A percentile compares a stretch with the other conserved stretches of the same genome.
Conservation (phyloP, 2,113 vertebrate species). For the Solea senegalensis region DNA sequence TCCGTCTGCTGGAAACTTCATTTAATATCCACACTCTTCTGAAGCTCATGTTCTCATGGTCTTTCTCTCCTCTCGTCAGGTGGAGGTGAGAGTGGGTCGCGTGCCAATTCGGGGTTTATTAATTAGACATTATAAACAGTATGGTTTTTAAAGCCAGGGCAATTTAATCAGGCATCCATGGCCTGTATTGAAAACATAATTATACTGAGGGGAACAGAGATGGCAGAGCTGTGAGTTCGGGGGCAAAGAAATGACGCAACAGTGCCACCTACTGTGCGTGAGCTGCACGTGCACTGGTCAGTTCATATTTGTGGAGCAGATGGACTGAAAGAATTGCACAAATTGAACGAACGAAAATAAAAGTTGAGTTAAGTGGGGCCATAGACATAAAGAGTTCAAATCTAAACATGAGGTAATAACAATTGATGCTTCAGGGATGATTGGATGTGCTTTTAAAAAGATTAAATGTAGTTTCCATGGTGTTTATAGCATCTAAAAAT, state of each 20-base stretch:
- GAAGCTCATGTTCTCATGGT: slow-evolving; percentile 10
- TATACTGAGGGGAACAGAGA: slow-evolving; percentile 29
- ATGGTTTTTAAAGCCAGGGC: slow-evolving; percentile 50
- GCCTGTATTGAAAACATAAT: slow-evolving; percentile 64
- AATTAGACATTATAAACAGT: slow-evolving; percentile 55
- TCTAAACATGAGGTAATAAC: too few relatives aligned
- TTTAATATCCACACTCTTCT: slow-evolving; percentile 1
- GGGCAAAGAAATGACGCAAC: slow-evolving; percentile 46
- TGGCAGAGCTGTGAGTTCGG: not conserved
- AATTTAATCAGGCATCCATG: slow-evolving; percentile 64
- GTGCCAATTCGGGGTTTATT: slow-evolving; percentile 51
- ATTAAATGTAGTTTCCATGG: too few relatives aligned
- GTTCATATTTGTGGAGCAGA: not conserved
- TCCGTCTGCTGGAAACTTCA: not conserved
- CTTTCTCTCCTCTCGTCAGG: slow-evolving; percentile 17
- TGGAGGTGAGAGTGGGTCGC: slow-evolving; percentile 33
- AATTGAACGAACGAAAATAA: not conserved
- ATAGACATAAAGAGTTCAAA: too few relatives aligned
- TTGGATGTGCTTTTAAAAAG: too few relatives aligned
- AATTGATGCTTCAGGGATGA: too few relatives aligned
- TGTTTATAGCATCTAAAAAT: too few relatives aligned
- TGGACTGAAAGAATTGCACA: not conserved
- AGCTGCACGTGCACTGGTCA: slow-evolving; percentile 21
- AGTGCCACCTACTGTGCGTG: slow-evolving; percentile 68
- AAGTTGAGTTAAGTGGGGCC: too few relatives aligned